Evolutionary conservation across 2,888 invertebrate species (phyloP).

Genomic region (Ormia ochracea): DNA sequence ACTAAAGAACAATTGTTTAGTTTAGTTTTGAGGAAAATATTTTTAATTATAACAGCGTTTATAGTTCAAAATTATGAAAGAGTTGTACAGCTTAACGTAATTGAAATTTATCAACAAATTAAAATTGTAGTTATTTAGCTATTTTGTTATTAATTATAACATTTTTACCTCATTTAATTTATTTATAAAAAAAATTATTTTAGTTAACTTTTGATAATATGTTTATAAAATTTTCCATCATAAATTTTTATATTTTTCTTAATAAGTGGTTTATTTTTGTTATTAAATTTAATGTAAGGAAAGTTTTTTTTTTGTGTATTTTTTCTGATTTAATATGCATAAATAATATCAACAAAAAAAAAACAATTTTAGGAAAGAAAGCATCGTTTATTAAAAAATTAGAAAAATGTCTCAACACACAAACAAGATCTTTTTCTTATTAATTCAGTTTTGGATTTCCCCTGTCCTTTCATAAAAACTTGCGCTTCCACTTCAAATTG

Average conservation of each 20-base stretch:
- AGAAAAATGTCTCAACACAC: neutral
- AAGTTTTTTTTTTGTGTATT: conserved; percentile 28
- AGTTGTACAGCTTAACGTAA: conserved; percentile 47
- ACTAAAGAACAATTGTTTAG: conserved; percentile 48
- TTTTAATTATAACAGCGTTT: conserved; percentile 44
- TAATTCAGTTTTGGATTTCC: neutral
- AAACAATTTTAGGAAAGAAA: neutral
- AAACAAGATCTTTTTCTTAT: conserved; percentile 40
- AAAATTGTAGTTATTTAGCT: conserved; percentile 5
- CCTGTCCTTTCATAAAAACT: conserved; percentile 1
- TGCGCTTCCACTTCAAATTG: conserved; percentile 28
- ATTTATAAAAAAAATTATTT: conserved; percentile 24
- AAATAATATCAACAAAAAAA: conserved; percentile 21
- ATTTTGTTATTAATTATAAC: neutral
- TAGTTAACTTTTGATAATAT: conserved; percentile 26
- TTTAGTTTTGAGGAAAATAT: conserved; percentile 47
- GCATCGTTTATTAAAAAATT: neutral
- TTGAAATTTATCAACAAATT: conserved; percentile 54
- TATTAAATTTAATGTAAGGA: conserved; percentile 45
- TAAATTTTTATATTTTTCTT: conserved; percentile 53
- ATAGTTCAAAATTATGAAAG: conserved; percentile 46
- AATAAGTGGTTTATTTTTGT: conserved; percentile 28
- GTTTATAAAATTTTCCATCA: conserved; percentile 29
- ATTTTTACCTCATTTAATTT: conserved; percentile 1
- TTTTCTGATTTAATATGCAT: conserved; percentile 17